phyloP scores from a whole-genome alignment of 1,140 invertebrate species.

The Orius insidiosus region DNA sequence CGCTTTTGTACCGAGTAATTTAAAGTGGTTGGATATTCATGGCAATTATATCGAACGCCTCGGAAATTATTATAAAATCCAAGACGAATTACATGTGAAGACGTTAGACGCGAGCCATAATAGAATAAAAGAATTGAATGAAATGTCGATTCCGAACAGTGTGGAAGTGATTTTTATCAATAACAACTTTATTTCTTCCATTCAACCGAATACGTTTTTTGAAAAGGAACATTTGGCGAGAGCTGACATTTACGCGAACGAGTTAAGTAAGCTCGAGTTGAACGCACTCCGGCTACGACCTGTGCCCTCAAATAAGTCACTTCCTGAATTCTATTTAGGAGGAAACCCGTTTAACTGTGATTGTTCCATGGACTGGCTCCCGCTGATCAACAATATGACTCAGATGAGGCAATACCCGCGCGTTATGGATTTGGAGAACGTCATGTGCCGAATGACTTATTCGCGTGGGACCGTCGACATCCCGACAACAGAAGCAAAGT shows the following conservation, averaged over 20 bases:
- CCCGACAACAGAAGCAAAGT: constrained; percentile 40
- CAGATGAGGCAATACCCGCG: constrained; percentile 60
- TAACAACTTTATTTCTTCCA: constrained; percentile 65
- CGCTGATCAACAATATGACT: constrained; percentile 68
- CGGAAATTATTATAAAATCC: constrained; percentile 69
- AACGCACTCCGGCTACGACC: constrained; percentile 57
- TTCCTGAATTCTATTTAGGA: constrained; percentile 74
- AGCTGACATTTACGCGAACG: constrained; percentile 78
- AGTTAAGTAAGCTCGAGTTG: constrained; percentile 61
- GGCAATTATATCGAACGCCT: constrained; percentile 71
- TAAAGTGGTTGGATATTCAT: constrained; percentile 81
- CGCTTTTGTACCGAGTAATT: constrained; percentile 65
- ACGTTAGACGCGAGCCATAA: constrained; percentile 77
- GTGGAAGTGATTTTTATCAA: constrained; percentile 76
- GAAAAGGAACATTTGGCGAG: constrained; percentile 66
- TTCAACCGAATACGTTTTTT: constrained; percentile 67
- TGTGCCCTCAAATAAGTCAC: constrained; percentile 42
- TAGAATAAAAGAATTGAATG: constrained; percentile 56
- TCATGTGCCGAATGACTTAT: constrained; percentile 66
- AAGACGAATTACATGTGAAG: constrained; percentile 52
- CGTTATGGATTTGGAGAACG: constrained; percentile 71
- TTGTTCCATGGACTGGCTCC: constrained; percentile 83
- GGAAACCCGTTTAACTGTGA: constrained; percentile 83
- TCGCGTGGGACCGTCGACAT: constrained; percentile 47
- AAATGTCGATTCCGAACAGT: constrained; percentile 71